Conservation (phyloP, 2,797 vertebrate genomes). For the Periophthalmus magnuspinnatus region DNA sequence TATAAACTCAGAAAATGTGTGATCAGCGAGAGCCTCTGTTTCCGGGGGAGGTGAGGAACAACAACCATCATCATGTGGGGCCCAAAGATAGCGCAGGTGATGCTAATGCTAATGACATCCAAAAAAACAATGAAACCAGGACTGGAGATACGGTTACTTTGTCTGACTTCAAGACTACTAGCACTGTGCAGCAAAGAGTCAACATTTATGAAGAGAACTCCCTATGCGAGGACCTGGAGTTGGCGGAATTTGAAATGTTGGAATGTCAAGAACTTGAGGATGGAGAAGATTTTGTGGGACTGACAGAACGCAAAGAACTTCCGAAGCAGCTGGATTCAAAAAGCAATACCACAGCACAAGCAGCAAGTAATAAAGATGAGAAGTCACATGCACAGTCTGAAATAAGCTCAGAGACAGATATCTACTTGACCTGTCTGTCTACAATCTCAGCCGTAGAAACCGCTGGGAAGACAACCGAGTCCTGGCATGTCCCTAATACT, state of each 20-base stretch:
- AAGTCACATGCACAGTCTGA: slow-evolving; percentile 38
- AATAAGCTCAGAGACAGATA: slow-evolving; percentile 74
- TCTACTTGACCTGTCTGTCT: slow-evolving; percentile 77
- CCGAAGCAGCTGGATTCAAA: slow-evolving; percentile 9
- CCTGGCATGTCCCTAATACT: slow-evolving; percentile 69
- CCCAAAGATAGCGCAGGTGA: slow-evolving; percentile 66
- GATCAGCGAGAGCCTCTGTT: slow-evolving; percentile 49
- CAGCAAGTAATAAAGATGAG: slow-evolving; percentile 25
- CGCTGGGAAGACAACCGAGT: slow-evolving; percentile 60
- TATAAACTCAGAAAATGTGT: slow-evolving; percentile 66
- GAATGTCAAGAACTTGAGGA: slow-evolving; percentile 82
- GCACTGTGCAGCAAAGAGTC: slow-evolving; percentile 76
- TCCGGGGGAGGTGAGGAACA: slow-evolving; percentile 80
- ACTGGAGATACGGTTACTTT: slow-evolving; percentile 60
- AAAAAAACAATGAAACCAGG: slow-evolving; percentile 56
- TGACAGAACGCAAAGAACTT: slow-evolving; percentile 30
- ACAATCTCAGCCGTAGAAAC: slow-evolving; percentile 65
- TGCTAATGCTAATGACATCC: slow-evolving; percentile 89
- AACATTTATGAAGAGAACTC: slow-evolving; percentile 77
- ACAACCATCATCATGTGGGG: slow-evolving; percentile 79
- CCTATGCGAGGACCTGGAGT: slow-evolving; percentile 79
- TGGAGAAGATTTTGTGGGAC: slow-evolving; percentile 65
- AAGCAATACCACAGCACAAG: slow-evolving; percentile 25
- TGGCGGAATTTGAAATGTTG: slow-evolving; percentile 80
- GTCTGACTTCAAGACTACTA: slow-evolving; percentile 60